phyloP scores from a whole-genome alignment of 92 coral and sea anemone species.

The Blastomussa wellsi region DNA sequence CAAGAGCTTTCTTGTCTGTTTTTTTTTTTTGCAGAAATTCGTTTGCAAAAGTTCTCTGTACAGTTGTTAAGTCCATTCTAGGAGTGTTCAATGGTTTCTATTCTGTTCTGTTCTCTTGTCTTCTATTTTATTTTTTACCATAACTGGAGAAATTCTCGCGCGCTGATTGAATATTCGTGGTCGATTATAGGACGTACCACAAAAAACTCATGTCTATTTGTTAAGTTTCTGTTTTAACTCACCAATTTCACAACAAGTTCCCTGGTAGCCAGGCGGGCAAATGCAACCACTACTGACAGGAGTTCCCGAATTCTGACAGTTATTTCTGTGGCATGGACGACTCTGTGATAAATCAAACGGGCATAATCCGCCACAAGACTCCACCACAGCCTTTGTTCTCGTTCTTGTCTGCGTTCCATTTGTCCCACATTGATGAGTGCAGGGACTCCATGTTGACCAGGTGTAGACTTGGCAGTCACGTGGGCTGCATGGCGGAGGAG shows the following conservation, averaged over 20 bases:
- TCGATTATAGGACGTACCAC: no score
- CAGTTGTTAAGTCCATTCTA: no score
- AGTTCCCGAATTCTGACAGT: conserved; percentile 74
- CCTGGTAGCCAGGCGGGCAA: conserved; percentile 72
- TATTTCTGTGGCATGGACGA: conserved; percentile 66
- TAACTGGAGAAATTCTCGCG: no score
- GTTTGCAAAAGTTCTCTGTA: no score
- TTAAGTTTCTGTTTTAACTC: no score
- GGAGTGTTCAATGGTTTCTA: no score
- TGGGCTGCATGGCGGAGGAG: conserved; percentile 58
- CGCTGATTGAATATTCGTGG: no score
- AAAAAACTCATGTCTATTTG: no score
- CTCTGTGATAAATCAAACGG: conserved; percentile 36
- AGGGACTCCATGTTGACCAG: conserved; percentile 68
- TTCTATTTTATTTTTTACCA: no score
- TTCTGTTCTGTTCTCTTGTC: no score
- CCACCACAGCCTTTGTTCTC: conserved; percentile 39
- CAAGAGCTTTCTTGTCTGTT: no score
- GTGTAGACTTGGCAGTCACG: conserved; percentile 50
- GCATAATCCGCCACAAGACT: conserved; percentile 49
- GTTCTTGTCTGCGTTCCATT: conserved; percentile 70
- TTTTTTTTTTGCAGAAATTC: no score
- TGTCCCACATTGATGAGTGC: conserved; percentile 75
- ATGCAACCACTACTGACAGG: conserved; percentile 70
- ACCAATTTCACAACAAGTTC: conserved; percentile 88